These are phyloP conservation scores for Chrysomallon squamiferum DNA, from an alignment of 1,140 invertebrate species.

Conservation along the genomic window DNA sequence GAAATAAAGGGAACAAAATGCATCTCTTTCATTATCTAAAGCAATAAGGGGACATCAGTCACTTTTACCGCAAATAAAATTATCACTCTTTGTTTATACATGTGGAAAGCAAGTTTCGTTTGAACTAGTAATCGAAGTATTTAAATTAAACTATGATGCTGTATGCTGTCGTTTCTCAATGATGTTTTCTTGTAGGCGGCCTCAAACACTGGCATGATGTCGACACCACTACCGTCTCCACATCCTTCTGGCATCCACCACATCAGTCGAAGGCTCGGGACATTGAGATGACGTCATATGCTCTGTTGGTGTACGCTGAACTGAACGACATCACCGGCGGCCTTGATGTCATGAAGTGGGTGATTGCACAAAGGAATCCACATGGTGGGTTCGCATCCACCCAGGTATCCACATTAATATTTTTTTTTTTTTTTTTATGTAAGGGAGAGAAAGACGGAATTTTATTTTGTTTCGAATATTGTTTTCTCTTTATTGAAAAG, in stretches of 20 bases:
- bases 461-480: too few species aligned
- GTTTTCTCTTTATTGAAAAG: too few species aligned
- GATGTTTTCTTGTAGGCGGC: neutral
- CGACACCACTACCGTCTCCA: neutral
- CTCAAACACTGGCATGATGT: neutral
- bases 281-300: conserved; percentile 87
- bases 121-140: neutral
- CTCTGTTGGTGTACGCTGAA: conserved; percentile 70
- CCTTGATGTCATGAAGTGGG: conserved; percentile 82
- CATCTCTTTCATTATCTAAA: too few species aligned
- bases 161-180: neutral
- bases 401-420: conserved; percentile 51
- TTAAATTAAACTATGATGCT: too few species aligned
- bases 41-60: neutral
- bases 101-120: neutral
- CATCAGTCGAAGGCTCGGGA: conserved; percentile 67
- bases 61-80: too few species aligned
- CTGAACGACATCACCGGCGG: conserved; percentile 59
- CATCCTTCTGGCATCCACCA: neutral
- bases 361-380: conserved; percentile 80
- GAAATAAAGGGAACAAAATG: neutral
- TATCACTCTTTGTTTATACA: too few species aligned
- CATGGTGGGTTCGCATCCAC: conserved; percentile 85
- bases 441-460: too few species aligned
- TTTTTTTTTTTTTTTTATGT: too few species aligned